phyloP scores from a whole-genome alignment of 1,140 invertebrate species.

The Lepidurus couesii region DNA sequence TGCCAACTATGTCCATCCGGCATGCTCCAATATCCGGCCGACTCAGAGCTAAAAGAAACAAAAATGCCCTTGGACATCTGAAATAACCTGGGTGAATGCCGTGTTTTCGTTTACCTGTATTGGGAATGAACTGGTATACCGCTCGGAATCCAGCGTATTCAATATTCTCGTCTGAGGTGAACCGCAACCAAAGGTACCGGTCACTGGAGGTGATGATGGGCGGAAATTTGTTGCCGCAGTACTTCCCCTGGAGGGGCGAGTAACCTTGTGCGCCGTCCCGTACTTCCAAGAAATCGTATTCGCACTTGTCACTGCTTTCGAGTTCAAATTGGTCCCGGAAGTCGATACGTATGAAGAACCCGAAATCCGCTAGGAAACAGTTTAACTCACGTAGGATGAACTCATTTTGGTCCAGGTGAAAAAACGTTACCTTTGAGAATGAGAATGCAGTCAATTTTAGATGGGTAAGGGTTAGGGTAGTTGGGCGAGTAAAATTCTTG shows the following conservation, averaged over 20 bases:
- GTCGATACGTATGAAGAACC: slow-evolving; percentile 67
- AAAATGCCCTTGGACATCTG: not conserved
- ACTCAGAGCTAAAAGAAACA: slow-evolving; percentile 38
- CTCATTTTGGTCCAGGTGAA: slow-evolving; percentile 2
- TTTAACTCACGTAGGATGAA: slow-evolving; percentile 16
- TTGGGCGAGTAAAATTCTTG: slow-evolving; percentile 67
- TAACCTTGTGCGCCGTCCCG: slow-evolving; percentile 79
- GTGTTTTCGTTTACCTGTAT: slow-evolving; percentile 40
- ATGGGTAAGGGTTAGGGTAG: slow-evolving; percentile 63
- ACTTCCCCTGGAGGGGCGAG: slow-evolving; percentile 60
- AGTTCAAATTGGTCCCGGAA: slow-evolving; percentile 75
- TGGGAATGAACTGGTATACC: slow-evolving; percentile 59
- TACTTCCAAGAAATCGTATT: slow-evolving; percentile 76
- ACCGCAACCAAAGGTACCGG: slow-evolving; percentile 73
- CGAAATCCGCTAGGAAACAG: slow-evolving; percentile 62
- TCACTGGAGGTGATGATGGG: slow-evolving; percentile 67
- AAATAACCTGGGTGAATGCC: no score
- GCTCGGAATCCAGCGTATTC: slow-evolving; percentile 76
- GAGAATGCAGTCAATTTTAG: slow-evolving; percentile 61
- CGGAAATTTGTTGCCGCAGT: slow-evolving; percentile 71
- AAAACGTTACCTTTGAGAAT: slow-evolving; percentile 58
- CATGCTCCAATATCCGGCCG: slow-evolving; percentile 52
- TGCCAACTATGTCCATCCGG: slow-evolving; percentile 45
- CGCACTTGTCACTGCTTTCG: slow-evolving; percentile 65
- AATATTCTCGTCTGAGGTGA: slow-evolving; percentile 76